These are phyloP conservation scores for Battus philenor DNA, from an alignment of 1,140 invertebrate species.

Conservation along the genomic window DNA sequence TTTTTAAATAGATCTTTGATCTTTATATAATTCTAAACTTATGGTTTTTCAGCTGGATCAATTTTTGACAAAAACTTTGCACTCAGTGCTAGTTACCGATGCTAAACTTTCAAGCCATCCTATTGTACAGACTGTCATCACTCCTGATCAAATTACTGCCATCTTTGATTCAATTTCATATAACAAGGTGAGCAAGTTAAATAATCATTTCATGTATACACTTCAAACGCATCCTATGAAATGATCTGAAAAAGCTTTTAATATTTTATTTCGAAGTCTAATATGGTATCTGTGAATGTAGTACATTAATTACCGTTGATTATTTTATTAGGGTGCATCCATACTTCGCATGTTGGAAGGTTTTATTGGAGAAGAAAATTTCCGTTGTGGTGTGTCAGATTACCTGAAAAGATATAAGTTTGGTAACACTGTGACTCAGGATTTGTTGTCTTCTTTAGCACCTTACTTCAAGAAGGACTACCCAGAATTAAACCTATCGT, in stretches of 20 bases:
- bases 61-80: slow-evolving; percentile 84
- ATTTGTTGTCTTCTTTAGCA: slow-evolving; percentile 84
- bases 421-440: slow-evolving; percentile 86
- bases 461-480: slow-evolving; percentile 53
- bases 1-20: slow-evolving; percentile 11
- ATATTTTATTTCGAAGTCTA: no score
- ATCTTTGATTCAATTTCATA: slow-evolving; percentile 96
- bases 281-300: no score
- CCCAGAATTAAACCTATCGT: slow-evolving; percentile 53
- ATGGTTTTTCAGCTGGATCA: slow-evolving; percentile 82
- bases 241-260: no score
- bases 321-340: slow-evolving; percentile 89
- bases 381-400: slow-evolving; percentile 82
- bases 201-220: no score
- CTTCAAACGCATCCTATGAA: no score
- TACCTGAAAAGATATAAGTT: slow-evolving; percentile 85
- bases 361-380: slow-evolving; percentile 86
- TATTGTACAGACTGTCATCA: slow-evolving; percentile 88
- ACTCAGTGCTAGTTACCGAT: slow-evolving; percentile 86
- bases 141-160: slow-evolving; percentile 93
- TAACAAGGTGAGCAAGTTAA: slow-evolving; percentile 86
- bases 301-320: no score
- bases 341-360: slow-evolving; percentile 93
- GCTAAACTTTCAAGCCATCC: slow-evolving; percentile 90
- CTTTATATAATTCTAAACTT: slow-evolving; percentile 20